phyloP scores from a whole-genome alignment of 2,888 invertebrate genomes.

The Cabera pusaria region DNA sequence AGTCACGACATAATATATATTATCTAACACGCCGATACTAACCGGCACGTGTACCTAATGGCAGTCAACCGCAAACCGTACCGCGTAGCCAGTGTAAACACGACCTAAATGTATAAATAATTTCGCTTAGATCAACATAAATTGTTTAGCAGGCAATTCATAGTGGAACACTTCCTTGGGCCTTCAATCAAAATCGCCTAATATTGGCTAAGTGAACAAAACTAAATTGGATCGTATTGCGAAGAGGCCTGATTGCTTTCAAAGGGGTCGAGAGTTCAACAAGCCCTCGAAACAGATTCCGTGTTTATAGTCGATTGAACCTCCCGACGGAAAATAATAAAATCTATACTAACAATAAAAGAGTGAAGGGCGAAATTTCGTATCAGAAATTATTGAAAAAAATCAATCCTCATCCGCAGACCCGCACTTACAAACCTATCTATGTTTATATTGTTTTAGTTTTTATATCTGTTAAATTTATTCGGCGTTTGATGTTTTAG shows the following conservation, averaged over 20 bases:
- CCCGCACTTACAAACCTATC: no score
- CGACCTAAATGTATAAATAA: no score
- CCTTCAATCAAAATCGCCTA: slow-evolving; percentile 17
- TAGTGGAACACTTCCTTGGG: slow-evolving; percentile 2
- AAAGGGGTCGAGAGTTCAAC: slow-evolving; percentile 27
- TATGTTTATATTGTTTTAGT: no score
- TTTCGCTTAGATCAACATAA: background rate
- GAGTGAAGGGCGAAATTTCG: slow-evolving; percentile 5
- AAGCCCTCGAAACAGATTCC: slow-evolving; percentile 27
- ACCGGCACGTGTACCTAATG: no score
- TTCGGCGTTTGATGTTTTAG: no score
- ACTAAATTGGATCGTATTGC: slow-evolving; percentile 28
- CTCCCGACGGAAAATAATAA: slow-evolving; percentile 19
- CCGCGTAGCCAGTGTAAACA: no score
- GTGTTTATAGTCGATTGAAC: slow-evolving; percentile 25
- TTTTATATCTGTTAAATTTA: no score
- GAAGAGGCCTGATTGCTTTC: slow-evolving; percentile 25
- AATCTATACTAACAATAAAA: slow-evolving; percentile 15
- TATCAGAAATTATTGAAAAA: slow-evolving; percentile 5
- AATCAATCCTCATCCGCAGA: slow-evolving; percentile 6
- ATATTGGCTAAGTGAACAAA: slow-evolving; percentile 22
- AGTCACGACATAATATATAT: no score
- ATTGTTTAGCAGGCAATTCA: slow-evolving; percentile 1
- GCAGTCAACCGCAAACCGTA: no score
- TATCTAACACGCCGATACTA: no score